These are phyloP conservation scores for Azemiops feae DNA, from an alignment of 2,113 vertebrate species.

Conservation along the genomic window DNA sequence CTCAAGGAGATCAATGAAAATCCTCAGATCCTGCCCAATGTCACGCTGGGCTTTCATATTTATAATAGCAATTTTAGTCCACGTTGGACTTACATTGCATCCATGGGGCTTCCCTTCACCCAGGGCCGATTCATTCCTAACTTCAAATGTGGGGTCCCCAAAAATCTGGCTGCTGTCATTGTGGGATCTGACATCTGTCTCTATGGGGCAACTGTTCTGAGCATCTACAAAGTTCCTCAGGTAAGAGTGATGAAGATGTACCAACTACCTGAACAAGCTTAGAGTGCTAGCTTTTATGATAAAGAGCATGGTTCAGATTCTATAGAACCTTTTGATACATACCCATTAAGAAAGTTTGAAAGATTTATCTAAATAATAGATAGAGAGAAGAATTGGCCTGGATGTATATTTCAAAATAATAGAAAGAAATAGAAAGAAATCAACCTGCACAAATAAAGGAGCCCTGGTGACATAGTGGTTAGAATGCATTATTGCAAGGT, in stretches of 20 bases:
- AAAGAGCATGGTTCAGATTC: background rate
- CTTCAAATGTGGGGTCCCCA: too few species aligned
- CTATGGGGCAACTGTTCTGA: background rate
- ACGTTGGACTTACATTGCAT: background rate
- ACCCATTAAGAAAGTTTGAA: background rate
- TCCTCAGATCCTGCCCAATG: background rate
- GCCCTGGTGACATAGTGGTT: too few species aligned
- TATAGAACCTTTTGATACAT: background rate
- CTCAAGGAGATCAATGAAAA: background rate
- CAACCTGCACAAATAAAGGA: background rate
- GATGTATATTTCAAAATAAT: background rate
- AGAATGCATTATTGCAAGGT: too few species aligned
- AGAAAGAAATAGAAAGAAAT: background rate
- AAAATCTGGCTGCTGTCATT: too few species aligned
- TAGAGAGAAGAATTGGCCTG: background rate
- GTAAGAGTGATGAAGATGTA: background rate
- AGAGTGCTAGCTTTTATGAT: background rate
- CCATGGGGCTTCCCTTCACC: background rate
- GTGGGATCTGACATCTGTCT: background rate
- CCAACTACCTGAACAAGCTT: background rate
- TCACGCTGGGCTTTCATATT: background rate
- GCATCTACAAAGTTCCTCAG: background rate
- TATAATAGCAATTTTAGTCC: background rate
- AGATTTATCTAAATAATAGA: background rate
- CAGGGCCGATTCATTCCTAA: background rate